phyloP scores from a whole-genome alignment of 1,140 invertebrate genomes.

The Drosophila kohkoa region DNA sequence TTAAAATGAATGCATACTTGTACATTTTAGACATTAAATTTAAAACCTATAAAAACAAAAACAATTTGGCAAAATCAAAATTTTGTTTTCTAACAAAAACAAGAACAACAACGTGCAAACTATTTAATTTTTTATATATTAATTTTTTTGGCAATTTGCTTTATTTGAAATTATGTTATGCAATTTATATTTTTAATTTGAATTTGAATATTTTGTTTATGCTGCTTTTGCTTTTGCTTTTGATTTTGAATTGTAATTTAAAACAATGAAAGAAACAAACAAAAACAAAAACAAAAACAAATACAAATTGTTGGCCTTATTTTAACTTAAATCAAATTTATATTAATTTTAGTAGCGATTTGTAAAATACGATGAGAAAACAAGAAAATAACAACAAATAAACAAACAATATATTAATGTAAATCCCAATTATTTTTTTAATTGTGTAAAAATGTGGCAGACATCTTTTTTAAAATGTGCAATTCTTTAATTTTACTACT shows the following conservation, averaged over 20 bases:
- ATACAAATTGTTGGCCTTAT: constrained; percentile 76
- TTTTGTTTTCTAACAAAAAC: constrained; percentile 44
- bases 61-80: constrained; percentile 73
- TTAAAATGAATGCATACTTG: constrained; percentile 52
- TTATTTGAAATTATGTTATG: constrained; percentile 41
- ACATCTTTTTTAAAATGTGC: constrained; percentile 76
- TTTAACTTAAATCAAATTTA: constrained; percentile 82
- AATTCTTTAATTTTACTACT: constrained; percentile 78
- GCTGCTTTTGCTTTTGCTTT: constrained; percentile 61
- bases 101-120: constrained; percentile 63
- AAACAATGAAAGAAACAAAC: constrained; percentile 17
- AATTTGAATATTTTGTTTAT: constrained; percentile 53
- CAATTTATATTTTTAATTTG: constrained; percentile 63
- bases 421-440: constrained; percentile 54
- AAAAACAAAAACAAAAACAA: no score
- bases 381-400: constrained; percentile 34
- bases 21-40: constrained; percentile 46
- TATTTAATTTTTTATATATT: constrained; percentile 24
- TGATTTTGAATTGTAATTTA: constrained; percentile 41
- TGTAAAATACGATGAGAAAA: constrained; percentile 47
- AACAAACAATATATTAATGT: constrained; percentile 52
- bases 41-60: not conserved
- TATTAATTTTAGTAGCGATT: constrained; percentile 74
- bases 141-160: constrained; percentile 26
- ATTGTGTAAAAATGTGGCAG: constrained; percentile 53